Evolutionary conservation across 2,888 invertebrate genomes (phyloP), one percentile per base, ranked within the genome.

Genomic region (Pachymerium ferrugineum): DNA sequence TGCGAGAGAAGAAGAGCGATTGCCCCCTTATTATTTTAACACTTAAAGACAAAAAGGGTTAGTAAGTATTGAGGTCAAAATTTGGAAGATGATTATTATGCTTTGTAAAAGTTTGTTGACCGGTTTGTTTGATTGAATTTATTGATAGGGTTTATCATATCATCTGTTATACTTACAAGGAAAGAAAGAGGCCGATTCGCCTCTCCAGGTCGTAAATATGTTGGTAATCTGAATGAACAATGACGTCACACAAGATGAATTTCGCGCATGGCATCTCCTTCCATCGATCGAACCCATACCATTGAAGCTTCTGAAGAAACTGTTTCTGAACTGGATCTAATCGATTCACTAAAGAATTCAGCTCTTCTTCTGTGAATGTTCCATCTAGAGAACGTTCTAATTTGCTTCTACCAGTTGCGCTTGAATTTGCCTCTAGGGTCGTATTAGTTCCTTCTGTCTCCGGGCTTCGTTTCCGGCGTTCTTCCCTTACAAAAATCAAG

Each of bases 251-350:
- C 16, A 76, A 74, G 67, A 76, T 76, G 70, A 33, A 75, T 42
- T 76, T 76, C 33, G 76, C 76, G 16, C 76, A 76, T 5, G 73
- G 76, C 71, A 74, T 72, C 12, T 76, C 76, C 74, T 75, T 76
- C 76, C 76, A 76, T 16, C 75, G 30, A 19, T 75, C 74, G 19
- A 75, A 75, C 0, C 76, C 76, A 33, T 75, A 76, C 33, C 74
- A 72, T 42, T 76, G 76, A 54, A 76, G 25, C 35, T 76, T 75
- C 38, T 76, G 75, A 5, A 76, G 73, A 28, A 76, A 76, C 28
- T 76, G 74, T 12, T 73, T 33, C 31, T 76, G 76, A 10, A 76
- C 75, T 4, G 76, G 76, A 28, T 76, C 76, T 30, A 76, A 25
- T 3, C 75, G 54, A n/a, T 31, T 33, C 22, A 76, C 76, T 25